Base-by-base conservation (phyloP, 2,113 vertebrate species). In the Hippolais icterina region DNA sequence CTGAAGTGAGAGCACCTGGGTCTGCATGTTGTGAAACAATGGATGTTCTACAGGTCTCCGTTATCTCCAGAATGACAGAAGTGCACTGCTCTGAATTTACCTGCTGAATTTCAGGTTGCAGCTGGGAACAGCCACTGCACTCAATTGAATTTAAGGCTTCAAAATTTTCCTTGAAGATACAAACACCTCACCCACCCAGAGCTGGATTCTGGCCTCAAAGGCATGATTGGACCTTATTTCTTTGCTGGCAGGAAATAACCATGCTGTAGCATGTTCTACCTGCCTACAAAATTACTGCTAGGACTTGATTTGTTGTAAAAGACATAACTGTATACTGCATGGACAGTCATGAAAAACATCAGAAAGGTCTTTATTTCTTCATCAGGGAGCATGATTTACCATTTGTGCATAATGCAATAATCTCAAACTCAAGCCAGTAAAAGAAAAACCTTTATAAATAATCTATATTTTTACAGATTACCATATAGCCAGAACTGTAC, bases 311-410 rank as follows among this genome's bases (percentile, higher is more conserved):
- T 91, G 84, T 59, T 95, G 74, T 94, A 91, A 96, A 95, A 96
- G 70, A 90, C 12, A 3, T 35, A 31, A 44, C 54, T 0, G 7
- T 37, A 54, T 33, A 63, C 31, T 82, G 72, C 91, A 80, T 7
- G 42, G 75, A 87, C 41, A 84, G 47, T 21, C 56, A 44, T n/a
- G 16, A 72, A 88, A 97, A 96, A 93, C 96, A 96, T 60, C 89
- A 97, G 85, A 93, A 96, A 97, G 69, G 74, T 90, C 91, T 95
- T 95, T 96, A 96, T 97, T 96, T 97, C 82, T 97, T 90, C 89
- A 95, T 74, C 74, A 90, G 85, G 95, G 94, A 87, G 91, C 79
- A 94, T 60, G 70, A 68, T 79, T 96, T 92, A 85, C 78, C 89
- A 83, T 90, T 41, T 78, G 93, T 96, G 96, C 89, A 79, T 89